A percentile compares a stretch with the other conserved stretches of the same genome.
These are phyloP conservation scores for Platycnemis pennipes DNA, from an alignment of 2,888 invertebrate genomes.

Conservation along the genomic window DNA sequence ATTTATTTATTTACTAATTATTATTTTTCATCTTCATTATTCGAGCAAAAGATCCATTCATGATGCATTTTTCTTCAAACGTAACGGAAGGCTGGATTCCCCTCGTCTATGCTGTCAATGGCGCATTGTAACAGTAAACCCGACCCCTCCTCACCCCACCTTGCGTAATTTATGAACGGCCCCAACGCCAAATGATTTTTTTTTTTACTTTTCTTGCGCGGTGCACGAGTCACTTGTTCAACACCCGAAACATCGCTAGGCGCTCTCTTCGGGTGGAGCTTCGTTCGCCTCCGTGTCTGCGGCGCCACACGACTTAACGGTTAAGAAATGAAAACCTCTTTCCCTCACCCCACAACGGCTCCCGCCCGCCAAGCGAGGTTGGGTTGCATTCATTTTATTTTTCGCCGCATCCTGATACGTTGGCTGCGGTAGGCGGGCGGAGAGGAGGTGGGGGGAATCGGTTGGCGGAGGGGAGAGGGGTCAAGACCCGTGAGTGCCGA, in stretches of 20 bases:
- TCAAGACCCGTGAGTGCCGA: background rate
- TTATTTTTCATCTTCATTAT: too few species aligned
- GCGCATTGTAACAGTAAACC: too few species aligned
- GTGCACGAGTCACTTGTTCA: background rate
- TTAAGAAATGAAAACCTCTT: background rate
- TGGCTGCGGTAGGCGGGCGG: background rate
- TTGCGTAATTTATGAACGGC: too few species aligned
- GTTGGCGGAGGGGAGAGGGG: background rate
- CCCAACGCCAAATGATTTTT: too few species aligned
- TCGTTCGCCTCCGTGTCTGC: background rate
- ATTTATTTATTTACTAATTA: too few species aligned
- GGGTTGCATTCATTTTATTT: constrained; percentile 48
- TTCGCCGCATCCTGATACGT: constrained; percentile 17
- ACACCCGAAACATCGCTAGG: constrained; percentile 19
- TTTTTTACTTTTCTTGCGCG: too few species aligned
- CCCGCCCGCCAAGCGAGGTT: background rate
- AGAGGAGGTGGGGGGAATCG: background rate
- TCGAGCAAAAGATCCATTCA: too few species aligned
- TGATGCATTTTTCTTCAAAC: too few species aligned
- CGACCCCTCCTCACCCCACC: too few species aligned
- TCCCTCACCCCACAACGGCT: background rate
- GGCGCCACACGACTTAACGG: constrained; percentile 9
- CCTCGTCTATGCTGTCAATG: too few species aligned
- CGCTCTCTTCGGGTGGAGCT: too few species aligned
- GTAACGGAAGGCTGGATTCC: too few species aligned